phyloP scores from a whole-genome alignment of 2,888 invertebrate genomes.

The Volucella inflata region DNA sequence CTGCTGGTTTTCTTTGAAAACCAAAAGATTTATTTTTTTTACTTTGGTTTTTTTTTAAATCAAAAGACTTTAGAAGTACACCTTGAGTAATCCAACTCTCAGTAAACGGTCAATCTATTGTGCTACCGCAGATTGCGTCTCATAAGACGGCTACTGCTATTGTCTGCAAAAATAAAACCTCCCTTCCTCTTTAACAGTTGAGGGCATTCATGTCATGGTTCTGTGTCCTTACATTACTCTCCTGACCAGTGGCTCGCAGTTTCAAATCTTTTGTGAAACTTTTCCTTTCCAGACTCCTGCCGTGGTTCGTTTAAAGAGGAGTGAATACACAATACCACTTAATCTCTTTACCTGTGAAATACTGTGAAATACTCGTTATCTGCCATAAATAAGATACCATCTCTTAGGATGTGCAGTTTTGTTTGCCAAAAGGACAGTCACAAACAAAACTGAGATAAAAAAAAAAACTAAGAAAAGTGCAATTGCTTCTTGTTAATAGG shows the following conservation, averaged over 20 bases:
- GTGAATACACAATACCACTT: conserved; percentile 66
- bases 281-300: conserved; percentile 38
- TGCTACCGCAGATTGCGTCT: conserved; percentile 73
- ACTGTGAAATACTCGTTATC: conserved; percentile 35
- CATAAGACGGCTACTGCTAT: conserved; percentile 65
- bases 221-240: conserved; percentile 16
- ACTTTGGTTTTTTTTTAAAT: conserved; percentile 33
- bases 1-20: conserved; percentile 12
- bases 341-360: conserved; percentile 62
- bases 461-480: conserved; percentile 58
- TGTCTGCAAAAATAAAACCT: conserved; percentile 43
- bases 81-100: conserved; percentile 28
- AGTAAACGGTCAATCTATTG: conserved; percentile 61
- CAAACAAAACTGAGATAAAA: background rate
- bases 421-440: conserved; percentile 45
- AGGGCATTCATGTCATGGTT: conserved; percentile 14
- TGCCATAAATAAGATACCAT: conserved; percentile 47
- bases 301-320: conserved; percentile 63
- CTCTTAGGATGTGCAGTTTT: conserved; percentile 57
- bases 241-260: conserved; percentile 63
- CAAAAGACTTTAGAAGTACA: conserved; percentile 19
- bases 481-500: conserved; percentile 72
- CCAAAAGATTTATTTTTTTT: background rate
- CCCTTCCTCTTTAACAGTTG: background rate
- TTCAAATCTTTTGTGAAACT: conserved; percentile 34